Evolutionary conservation across 23 tunicate genomes (phyloP).

Genomic region (Oikopleura albicans): DNA sequence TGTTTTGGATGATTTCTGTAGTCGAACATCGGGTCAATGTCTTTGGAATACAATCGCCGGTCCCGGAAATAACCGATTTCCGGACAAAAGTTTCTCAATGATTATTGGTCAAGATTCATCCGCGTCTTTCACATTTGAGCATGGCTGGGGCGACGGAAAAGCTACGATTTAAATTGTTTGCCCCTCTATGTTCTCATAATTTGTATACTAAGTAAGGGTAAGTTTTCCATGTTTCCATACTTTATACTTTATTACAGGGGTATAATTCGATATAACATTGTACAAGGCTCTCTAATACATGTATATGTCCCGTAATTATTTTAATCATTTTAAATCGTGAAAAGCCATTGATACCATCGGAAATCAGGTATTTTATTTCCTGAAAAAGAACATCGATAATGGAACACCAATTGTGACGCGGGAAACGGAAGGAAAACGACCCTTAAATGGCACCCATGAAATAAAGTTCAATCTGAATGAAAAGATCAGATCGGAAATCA

Average conservation of each 20-base stretch:
- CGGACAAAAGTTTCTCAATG: conserved; percentile 75
- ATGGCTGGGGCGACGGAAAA: conserved; percentile 94
- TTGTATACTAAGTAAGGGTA: no score
- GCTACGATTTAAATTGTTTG: no score
- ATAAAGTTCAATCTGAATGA: neutral
- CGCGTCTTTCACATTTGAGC: conserved; percentile 61
- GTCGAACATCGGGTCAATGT: neutral
- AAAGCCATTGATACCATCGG: neutral
- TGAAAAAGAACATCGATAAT: neutral
- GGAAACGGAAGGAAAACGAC: neutral
- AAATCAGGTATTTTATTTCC: neutral
- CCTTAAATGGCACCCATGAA: neutral
- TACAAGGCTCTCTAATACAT: no score
- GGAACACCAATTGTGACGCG: neutral
- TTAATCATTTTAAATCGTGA: no score
- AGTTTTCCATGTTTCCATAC: no score
- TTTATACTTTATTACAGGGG: no score
- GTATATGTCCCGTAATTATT: no score
- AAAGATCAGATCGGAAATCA: neutral
- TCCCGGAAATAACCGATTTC: conserved; percentile 32
- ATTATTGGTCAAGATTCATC: conserved; percentile 44
- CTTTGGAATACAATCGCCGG: neutral
- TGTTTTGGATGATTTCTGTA: neutral
- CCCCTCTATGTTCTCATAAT: no score
- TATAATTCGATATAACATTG: no score